These are phyloP conservation scores for Hycleus phaleratus DNA, from an alignment of 1,140 invertebrate species.

Conservation along the genomic window DNA sequence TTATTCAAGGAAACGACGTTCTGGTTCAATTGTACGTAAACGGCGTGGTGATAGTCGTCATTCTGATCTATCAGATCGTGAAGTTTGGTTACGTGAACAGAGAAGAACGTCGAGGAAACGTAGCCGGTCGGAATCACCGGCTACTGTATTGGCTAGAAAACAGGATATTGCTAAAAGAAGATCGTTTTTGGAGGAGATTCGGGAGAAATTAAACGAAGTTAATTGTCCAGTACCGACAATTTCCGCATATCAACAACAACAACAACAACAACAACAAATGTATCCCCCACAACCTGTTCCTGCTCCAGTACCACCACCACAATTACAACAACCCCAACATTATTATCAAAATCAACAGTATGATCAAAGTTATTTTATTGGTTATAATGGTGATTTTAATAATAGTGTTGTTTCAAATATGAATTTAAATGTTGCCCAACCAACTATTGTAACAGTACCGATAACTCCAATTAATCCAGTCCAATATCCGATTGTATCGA, in stretches of 20 bases:
- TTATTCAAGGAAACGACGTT: neutral
- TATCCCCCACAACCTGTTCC: neutral
- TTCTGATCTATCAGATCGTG: slow-evolving; percentile 13
- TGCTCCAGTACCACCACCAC: slow-evolving; percentile 1
- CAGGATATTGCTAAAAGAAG: slow-evolving; percentile 17
- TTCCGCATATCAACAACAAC: neutral
- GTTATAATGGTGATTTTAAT: neutral
- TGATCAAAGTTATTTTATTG: slow-evolving; percentile 7
- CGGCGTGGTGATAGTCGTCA: neutral
- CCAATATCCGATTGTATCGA: no score
- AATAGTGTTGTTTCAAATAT: no score
- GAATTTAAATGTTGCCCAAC: neutral
- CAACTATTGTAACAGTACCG: neutral
- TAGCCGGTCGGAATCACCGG: neutral
- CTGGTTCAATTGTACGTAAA: neutral
- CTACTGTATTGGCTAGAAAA: slow-evolving; percentile 5
- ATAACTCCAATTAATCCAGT: no score
- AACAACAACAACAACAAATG: neutral
- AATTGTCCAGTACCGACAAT: slow-evolving; percentile 2
- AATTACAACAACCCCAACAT: neutral
- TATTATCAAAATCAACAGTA: neutral
- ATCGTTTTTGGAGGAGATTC: slow-evolving; percentile 34
- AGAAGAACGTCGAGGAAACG: slow-evolving; percentile 2
- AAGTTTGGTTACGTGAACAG: neutral
- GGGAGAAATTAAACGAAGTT: slow-evolving; percentile 31